Evolutionary conservation across 2,113 vertebrate species (phyloP), one percentile per base, ranked within the genome.

Genomic region (Bujurquina vittata): DNA sequence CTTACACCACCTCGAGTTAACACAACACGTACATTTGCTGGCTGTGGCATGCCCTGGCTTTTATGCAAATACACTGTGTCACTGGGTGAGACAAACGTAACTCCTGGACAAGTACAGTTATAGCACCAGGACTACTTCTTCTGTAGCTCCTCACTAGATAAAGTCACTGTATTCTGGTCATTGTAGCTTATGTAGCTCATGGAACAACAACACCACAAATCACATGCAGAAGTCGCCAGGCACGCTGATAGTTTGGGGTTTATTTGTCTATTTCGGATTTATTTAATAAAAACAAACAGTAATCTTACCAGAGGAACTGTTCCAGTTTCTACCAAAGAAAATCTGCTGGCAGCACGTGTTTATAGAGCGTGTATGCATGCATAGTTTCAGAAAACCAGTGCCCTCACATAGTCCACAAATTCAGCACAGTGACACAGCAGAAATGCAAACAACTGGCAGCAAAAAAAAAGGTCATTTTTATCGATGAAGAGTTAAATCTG

Each of bases 51-150:
- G 77, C 52, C 81, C 76, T 10, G 37, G 69, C 75, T 74, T 23
- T 57, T 37, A 80, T 83, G 78, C 20, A 65, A 86, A 89, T 80
- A 11, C 14, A 46, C 72, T 3, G 43, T 80, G 90, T 85, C 87
- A 73, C 18, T 10, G 12, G 59, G 60, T 5, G 17, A 76, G 4
- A 79, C 52, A 75, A 78, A 88, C 29, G 52, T 40, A 67, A 81
- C 84, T 76, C 52, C 69, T 33, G 80, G 81, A 74, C 61, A 49
- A 65, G 55, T 55, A 10, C 74, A 33, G 69, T 56, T 40, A 54
- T 18, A 73, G 29, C 40, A 11, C 9, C 2, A 14, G 20, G 10
- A 18, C 20, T 37, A 8, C 67, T 33, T 18, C 54, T 76, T 57
- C 62, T 46, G 1, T 15, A 31, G 33, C 4, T 37, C 10, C n/a